Base-by-base conservation (phyloP, 1,140 invertebrate species). In the Trissolcus basalis region DNA sequence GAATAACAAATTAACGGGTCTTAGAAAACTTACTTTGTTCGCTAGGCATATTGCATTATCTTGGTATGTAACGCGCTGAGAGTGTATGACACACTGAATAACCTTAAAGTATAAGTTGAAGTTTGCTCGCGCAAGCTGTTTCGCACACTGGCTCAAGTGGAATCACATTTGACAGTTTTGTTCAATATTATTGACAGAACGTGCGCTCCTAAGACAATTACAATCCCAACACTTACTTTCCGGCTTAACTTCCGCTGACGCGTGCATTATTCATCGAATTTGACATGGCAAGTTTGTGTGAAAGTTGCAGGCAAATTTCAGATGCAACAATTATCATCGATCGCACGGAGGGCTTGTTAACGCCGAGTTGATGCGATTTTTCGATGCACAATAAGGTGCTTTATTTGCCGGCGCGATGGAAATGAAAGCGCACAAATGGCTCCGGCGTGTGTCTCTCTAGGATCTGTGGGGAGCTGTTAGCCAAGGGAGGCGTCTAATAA, bases 131-230 rank as follows among this genome's bases (percentile, higher is more conserved):
- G 54, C 55, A 73, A 74, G 71, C 67, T 56, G 44, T 61, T 65
- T 55, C 50, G 43, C 68, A 63, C 68, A 63, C 69, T 58, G 53
- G 9, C 39, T 50, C 14, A 43, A 54, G 8, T 59, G 41, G 60
- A 67, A 74, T 65, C 47, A 43, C 56, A 56, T 74, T 74, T 67
- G 61, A 74, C 51, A 74, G 63, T 67, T 61, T 61, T 4, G 41
- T 67, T 74, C 71, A 56, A 74, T 67, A 74, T 74, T 73, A 65
- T 72, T 72, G 69, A 72, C 60, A 54, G 39, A 72, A 47, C 27
- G 43, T 35, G 54, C 43, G 56, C 51, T 55, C 47, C 5, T 11
- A 49, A 58, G 59, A 45, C 59, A 64, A 64, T 64, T 53, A 64
- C 27, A 71, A 63, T 44, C 15, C 51, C 9, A 32, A 56, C 59